Percentiles rank a stretch among this genome's conserved stretches.
These are phyloP conservation scores for Mobula birostris DNA, from an alignment of 2,113 vertebrate species.

Conservation along the genomic window DNA sequence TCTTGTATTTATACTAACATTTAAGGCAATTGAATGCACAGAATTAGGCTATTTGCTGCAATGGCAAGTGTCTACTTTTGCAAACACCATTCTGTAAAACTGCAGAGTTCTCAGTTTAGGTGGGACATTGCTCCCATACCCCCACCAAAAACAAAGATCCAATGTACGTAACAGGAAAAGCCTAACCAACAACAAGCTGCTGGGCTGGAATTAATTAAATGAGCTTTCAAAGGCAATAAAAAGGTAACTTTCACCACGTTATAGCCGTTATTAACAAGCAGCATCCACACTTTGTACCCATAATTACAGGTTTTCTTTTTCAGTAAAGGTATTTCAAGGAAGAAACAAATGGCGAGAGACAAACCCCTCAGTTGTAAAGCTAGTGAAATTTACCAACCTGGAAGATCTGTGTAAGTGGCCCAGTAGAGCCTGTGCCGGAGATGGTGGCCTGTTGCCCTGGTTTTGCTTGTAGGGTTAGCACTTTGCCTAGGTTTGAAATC, in stretches of 20 bases:
- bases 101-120: background rate
- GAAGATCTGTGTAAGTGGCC: conserved; percentile 38
- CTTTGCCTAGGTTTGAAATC: conserved; percentile 38
- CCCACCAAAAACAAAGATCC: background rate
- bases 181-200: background rate
- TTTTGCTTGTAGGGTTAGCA: conserved; percentile 38
- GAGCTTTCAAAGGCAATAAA: background rate
- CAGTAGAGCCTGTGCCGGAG: background rate
- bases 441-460: conserved; percentile 34
- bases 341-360: background rate
- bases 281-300: too few relatives aligned
- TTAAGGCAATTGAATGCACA: too few relatives aligned
- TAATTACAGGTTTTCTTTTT: background rate
- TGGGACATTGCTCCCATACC: background rate
- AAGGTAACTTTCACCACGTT: background rate
- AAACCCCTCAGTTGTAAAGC: too few relatives aligned
- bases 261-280: too few relatives aligned
- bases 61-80: background rate
- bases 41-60: background rate
- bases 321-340: background rate
- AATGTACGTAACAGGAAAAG: background rate
- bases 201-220: background rate
- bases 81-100: background rate
- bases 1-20: too few relatives aligned
- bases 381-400: conserved; percentile 32